Conservation (phyloP, 2,888 invertebrate species). For the Odontocolon sp. region DNA sequence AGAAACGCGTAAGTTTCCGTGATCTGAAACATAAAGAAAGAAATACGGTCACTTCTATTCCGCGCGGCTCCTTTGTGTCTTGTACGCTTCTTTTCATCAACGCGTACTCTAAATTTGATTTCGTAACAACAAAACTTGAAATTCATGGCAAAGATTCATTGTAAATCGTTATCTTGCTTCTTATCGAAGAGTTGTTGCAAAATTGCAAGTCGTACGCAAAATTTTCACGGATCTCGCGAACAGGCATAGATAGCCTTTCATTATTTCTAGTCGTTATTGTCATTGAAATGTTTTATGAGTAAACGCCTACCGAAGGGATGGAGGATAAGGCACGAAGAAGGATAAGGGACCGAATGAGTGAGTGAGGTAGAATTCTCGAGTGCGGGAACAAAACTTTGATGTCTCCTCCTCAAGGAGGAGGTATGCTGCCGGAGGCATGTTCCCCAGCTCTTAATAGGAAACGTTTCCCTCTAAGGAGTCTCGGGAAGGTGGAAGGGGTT, state of each 20-base stretch:
- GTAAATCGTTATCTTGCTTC: no score
- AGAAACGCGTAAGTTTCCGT: slow-evolving; percentile 98
- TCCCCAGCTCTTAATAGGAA: slow-evolving; percentile 75
- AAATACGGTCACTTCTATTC: no score
- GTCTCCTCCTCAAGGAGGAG: slow-evolving; percentile 68
- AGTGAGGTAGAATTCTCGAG: slow-evolving; percentile 66
- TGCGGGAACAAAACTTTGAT: slow-evolving; percentile 74
- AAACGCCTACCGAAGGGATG: slow-evolving; percentile 9
- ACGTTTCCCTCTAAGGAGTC: slow-evolving; percentile 72
- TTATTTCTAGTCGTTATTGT: slow-evolving; percentile 15
- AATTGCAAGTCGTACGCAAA: background rate
- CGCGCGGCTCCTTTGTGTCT: background rate
- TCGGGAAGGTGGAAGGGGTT: slow-evolving; percentile 60
- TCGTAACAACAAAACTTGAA: no score
- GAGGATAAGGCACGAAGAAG: slow-evolving; percentile 45
- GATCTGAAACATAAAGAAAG: slow-evolving; percentile 87
- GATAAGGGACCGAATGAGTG: slow-evolving; percentile 10
- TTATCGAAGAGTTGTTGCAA: no score
- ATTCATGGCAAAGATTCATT: no score
- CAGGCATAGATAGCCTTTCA: background rate
- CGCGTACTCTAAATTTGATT: no score
- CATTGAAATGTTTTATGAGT: slow-evolving; percentile 35
- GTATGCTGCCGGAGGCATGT: slow-evolving; percentile 69
- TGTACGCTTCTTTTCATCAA: no score
- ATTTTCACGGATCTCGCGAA: background rate